phyloP scores from a whole-genome alignment of 2,888 invertebrate species.

The Euplexia lucipara region DNA sequence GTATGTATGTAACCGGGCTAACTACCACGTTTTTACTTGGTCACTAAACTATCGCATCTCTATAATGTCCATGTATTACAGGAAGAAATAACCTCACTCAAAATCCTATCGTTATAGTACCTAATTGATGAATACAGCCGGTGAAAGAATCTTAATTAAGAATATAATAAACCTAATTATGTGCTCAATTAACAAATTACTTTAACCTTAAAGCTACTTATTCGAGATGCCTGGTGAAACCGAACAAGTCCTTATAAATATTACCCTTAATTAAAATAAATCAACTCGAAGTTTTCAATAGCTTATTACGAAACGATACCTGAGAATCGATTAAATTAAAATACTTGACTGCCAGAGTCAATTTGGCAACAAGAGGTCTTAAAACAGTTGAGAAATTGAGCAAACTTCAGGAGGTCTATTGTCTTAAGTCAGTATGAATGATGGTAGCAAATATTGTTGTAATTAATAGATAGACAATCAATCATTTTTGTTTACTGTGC shows the following conservation, averaged over 20 bases:
- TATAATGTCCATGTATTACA: too few relatives aligned
- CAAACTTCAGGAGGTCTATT: conserved; percentile 66
- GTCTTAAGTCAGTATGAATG: conserved; percentile 67
- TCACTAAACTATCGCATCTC: too few relatives aligned
- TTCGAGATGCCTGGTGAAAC: conserved; percentile 8
- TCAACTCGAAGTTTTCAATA: conserved; percentile 43
- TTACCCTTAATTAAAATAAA: conserved; percentile 45
- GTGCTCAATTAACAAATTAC: neutral
- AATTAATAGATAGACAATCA: conserved; percentile 79
- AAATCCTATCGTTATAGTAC: too few relatives aligned
- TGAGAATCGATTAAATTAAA: conserved; percentile 76
- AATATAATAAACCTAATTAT: neutral
- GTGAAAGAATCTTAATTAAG: too few relatives aligned
- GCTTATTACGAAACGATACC: conserved; percentile 43
- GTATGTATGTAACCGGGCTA: too few relatives aligned
- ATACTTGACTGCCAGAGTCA: conserved; percentile 70
- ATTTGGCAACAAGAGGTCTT: conserved; percentile 56
- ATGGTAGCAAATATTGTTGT: conserved; percentile 80
- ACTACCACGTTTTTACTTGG: too few relatives aligned
- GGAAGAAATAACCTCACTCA: too few relatives aligned
- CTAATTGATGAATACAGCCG: too few relatives aligned
- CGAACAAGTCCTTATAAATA: conserved; percentile 13
- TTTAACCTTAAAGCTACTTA: conserved; percentile 2
- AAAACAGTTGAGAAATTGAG: conserved; percentile 54
- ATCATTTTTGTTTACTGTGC: conserved; percentile 77